These are phyloP conservation scores for Fulmarus glacialis DNA, from an alignment of 2,113 vertebrate genomes.

Conservation along the genomic window DNA sequence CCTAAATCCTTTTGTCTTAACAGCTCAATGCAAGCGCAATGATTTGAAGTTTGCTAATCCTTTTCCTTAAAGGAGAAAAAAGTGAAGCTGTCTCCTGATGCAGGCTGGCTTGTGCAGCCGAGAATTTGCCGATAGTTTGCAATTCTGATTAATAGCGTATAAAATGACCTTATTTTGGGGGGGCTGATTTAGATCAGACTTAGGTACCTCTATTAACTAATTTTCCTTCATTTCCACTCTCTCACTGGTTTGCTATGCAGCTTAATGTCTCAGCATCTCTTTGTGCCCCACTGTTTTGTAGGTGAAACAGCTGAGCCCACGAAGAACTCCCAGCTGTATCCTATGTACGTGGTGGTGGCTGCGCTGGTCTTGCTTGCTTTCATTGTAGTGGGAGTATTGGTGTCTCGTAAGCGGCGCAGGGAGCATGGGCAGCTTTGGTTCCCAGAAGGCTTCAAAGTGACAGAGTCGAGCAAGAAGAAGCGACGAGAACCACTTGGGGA, in stretches of 20 bases:
- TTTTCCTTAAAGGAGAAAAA: conserved; percentile 90
- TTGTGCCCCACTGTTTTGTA: conserved; percentile 68
- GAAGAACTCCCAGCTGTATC: conserved; percentile 73
- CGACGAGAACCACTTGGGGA: conserved; percentile 93
- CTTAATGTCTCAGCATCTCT: conserved; percentile 52
- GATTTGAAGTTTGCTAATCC: conserved; percentile 99
- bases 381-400: conserved; percentile 87
- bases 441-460: conserved; percentile 96
- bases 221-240: conserved; percentile 63
- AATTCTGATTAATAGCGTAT: conserved; percentile 90
- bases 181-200: conserved; percentile 77
- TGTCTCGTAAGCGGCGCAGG: conserved; percentile 90
- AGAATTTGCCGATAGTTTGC: conserved; percentile 83
- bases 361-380: conserved; percentile 81
- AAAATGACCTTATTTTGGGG: conserved; percentile 84
- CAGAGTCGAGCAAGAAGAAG: conserved; percentile 96
- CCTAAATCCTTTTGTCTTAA: conserved; percentile 98
- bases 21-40: conserved; percentile 93
- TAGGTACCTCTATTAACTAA: conserved; percentile 63
- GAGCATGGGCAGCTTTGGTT: conserved; percentile 98
- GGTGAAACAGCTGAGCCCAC: conserved; percentile 78
- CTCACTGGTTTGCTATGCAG: conserved; percentile 8
- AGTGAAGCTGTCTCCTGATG: conserved; percentile 89
- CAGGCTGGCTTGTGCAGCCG: conserved; percentile 82
- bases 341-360: conserved; percentile 83